Evolutionary conservation across 2,797 vertebrate species (phyloP).

Genomic region (Yasuhikotakia modesta): DNA sequence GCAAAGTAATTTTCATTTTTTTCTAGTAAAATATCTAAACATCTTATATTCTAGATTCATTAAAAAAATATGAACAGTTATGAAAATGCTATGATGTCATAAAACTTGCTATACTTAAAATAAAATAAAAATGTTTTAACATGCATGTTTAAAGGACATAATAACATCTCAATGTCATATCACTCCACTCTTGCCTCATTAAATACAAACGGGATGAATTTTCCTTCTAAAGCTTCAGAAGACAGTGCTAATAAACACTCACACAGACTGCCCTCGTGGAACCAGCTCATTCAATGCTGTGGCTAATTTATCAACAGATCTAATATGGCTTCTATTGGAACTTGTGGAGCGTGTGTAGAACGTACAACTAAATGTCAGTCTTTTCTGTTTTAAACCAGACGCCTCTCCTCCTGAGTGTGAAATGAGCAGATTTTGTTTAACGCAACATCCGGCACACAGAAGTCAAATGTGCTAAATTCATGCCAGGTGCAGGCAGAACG

Average conservation of each 20-base stretch:
- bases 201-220: conserved; percentile 31
- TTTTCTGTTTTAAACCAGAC: conserved; percentile 35
- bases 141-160: too few relatives aligned
- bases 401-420: conserved; percentile 40
- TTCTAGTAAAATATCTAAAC: neutral
- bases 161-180: conserved; percentile 34
- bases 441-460: conserved; percentile 24
- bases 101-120: too few relatives aligned
- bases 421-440: conserved; percentile 47
- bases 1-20: neutral
- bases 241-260: conserved; percentile 1
- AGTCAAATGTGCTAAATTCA: conserved; percentile 40
- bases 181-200: conserved; percentile 37
- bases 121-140: too few relatives aligned
- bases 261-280: conserved; percentile 21
- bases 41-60: neutral
- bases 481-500: conserved; percentile 40
- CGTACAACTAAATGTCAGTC: conserved; percentile 29
- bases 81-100: too few relatives aligned
- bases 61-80: too few relatives aligned
- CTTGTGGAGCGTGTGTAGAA: conserved; percentile 22
- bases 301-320: conserved; percentile 34
- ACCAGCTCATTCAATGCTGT: neutral
- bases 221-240: conserved; percentile 35
- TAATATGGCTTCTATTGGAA: conserved; percentile 32